These are phyloP conservation scores for Synanthedon tipuliformis DNA, from an alignment of 2,888 invertebrate genomes.

Conservation along the genomic window DNA sequence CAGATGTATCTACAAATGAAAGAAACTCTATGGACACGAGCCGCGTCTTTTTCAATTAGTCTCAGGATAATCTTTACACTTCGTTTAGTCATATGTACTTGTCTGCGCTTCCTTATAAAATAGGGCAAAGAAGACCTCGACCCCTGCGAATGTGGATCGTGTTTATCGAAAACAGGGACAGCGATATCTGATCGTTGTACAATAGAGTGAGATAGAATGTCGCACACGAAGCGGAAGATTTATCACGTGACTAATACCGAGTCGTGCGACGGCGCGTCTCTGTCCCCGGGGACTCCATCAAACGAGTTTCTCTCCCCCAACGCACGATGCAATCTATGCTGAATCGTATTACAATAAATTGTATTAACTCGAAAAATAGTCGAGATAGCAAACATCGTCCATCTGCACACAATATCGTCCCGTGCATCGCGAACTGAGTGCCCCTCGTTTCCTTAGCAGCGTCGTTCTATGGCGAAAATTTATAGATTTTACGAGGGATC, in stretches of 20 bases:
- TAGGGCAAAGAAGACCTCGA: conserved; percentile 42
- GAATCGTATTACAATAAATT: conserved; percentile 71
- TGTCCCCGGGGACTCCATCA: conserved; percentile 64
- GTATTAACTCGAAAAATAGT: conserved; percentile 70
- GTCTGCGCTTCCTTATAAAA: conserved; percentile 37
- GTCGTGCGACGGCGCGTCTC: conserved; percentile 53
- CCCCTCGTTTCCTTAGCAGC: conserved; percentile 47
- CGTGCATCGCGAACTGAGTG: conserved; percentile 28
- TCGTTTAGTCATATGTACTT: conserved; percentile 25
- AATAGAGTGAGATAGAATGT: conserved; percentile 45
- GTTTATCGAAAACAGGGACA: conserved; percentile 42
- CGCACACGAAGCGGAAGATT: conserved; percentile 51
- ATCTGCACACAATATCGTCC: conserved; percentile 65
- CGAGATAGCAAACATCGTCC: conserved; percentile 68
- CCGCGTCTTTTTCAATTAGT: conserved; percentile 10
- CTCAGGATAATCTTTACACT: conserved; percentile 20
- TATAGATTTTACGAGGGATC: conserved; percentile 67
- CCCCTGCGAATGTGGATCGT: conserved; percentile 46
- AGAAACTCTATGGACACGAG: neutral
- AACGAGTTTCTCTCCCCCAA: conserved; percentile 67
- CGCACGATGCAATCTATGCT: conserved; percentile 68
- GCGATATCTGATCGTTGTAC: conserved; percentile 32
- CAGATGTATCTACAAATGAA: no score
- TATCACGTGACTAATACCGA: conserved; percentile 68
- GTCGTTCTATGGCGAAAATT: conserved; percentile 45